Conservation (phyloP, 2,888 invertebrate species). For the Arge pagana region DNA sequence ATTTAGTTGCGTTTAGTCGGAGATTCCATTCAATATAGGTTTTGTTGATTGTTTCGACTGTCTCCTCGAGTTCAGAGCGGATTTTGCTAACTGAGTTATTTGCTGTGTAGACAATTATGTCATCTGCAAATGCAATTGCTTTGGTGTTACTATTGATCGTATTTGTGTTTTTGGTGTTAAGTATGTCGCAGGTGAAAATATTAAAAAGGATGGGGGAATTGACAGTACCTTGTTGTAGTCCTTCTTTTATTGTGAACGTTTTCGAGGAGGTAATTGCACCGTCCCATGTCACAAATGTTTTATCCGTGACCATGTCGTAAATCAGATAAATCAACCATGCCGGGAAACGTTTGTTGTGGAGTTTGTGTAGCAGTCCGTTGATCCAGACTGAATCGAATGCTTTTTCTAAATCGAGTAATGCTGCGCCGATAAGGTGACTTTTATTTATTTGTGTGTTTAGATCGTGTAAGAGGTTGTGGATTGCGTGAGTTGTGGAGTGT, state of each 20-base stretch:
- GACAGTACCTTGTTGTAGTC: slow-evolving; percentile 31
- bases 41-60: no score
- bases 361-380: slow-evolving; percentile 22
- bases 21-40: no score
- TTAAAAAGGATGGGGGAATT: slow-evolving; percentile 30
- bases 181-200: slow-evolving; percentile 25
- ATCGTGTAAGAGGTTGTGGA: slow-evolving; percentile 28
- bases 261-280: neutral
- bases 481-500: slow-evolving; percentile 33
- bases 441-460: slow-evolving; percentile 14
- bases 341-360: neutral
- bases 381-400: slow-evolving; percentile 27
- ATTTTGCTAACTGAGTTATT: no score
- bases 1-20: no score
- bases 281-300: neutral
- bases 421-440: slow-evolving; percentile 13
- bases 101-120: slow-evolving; percentile 21
- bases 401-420: slow-evolving; percentile 27
- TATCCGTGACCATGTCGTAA: slow-evolving; percentile 23
- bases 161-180: slow-evolving; percentile 23
- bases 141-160: slow-evolving; percentile 3
- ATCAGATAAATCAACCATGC: slow-evolving; percentile 18
- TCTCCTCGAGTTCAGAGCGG: no score
- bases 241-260: slow-evolving; percentile 21
- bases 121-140: slow-evolving; percentile 29